Conservation (phyloP, 2,888 invertebrate species). For the Synanthedon andrenaeformis region DNA sequence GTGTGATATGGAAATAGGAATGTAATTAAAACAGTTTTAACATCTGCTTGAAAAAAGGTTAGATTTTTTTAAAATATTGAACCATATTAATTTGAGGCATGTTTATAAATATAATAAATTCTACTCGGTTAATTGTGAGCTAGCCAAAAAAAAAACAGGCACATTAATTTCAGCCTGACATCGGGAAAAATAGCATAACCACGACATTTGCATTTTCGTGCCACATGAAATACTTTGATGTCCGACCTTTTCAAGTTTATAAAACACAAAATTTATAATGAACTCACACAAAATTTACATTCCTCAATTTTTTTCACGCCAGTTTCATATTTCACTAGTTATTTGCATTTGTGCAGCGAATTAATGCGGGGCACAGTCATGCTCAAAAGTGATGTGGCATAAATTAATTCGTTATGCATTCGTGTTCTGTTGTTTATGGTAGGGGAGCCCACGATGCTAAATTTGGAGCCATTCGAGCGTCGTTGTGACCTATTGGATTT, state of each 20-base stretch:
- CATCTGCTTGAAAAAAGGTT: too few species aligned
- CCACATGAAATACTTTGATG: conserved; percentile 51
- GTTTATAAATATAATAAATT: too few species aligned
- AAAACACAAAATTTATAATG: conserved; percentile 52
- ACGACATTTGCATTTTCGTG: conserved; percentile 60
- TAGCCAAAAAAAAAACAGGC: conserved; percentile 18
- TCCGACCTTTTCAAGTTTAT: conserved; percentile 23
- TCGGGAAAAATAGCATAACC: conserved; percentile 38
- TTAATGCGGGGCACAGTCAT: conserved; percentile 4
- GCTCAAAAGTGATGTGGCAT: conserved; percentile 1
- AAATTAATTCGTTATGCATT: background rate
- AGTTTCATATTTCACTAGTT: conserved; percentile 2
- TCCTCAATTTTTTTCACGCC: conserved; percentile 11
- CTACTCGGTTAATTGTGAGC: too few species aligned
- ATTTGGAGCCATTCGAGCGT: too few species aligned
- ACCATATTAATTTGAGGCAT: too few species aligned
- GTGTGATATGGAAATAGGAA: too few species aligned
- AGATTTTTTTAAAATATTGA: too few species aligned
- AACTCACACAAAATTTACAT: conserved; percentile 48
- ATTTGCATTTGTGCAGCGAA: conserved; percentile 1
- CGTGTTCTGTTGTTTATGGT: background rate
- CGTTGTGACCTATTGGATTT: too few species aligned
- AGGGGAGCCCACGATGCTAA: too few species aligned
- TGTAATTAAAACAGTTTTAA: too few species aligned
- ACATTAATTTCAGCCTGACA: conserved; percentile 43